Conservation (phyloP, 2,113 vertebrate genomes). For the Glaucomys volans region DNA sequence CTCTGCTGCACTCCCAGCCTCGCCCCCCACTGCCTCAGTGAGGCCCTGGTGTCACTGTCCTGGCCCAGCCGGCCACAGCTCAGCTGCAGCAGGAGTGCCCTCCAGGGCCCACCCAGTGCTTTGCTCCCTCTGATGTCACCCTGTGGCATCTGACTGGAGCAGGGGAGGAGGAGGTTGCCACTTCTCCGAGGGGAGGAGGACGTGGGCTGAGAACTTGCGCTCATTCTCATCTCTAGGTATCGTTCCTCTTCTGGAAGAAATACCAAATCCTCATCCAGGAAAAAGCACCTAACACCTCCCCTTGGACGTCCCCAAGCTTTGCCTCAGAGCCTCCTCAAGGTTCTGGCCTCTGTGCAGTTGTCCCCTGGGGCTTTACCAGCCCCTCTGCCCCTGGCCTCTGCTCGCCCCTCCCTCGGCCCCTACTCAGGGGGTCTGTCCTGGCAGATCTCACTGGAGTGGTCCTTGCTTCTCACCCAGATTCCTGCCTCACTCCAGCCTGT, state of each 20-base stretch:
- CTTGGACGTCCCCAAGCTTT: not conserved
- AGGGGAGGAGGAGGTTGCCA: not conserved
- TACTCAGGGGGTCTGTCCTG: not conserved
- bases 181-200: not conserved
- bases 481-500: not conserved
- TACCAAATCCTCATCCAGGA: slow-evolving; percentile 51
- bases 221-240: not conserved
- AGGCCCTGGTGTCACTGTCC: slow-evolving; percentile 40
- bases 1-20: no score
- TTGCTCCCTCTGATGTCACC: not conserved
- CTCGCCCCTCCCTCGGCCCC: not conserved
- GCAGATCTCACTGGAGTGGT: not conserved
- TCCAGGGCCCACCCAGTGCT: not conserved
- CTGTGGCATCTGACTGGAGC: no score
- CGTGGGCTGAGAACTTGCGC: not conserved
- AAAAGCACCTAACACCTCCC: not conserved
- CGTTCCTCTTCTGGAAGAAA: not conserved
- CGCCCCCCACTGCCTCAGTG: slow-evolving; percentile 65
- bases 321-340: not conserved
- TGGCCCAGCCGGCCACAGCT: not conserved
- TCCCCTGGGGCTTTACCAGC: not conserved
- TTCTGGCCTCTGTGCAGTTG: not conserved
- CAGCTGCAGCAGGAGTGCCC: not conserved
- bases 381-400: not conserved
- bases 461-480: not conserved